Evolutionary conservation across 1,140 invertebrate genomes (phyloP), one percentile per base, ranked within the genome.

Genomic region (Harlomillsia oculata): DNA sequence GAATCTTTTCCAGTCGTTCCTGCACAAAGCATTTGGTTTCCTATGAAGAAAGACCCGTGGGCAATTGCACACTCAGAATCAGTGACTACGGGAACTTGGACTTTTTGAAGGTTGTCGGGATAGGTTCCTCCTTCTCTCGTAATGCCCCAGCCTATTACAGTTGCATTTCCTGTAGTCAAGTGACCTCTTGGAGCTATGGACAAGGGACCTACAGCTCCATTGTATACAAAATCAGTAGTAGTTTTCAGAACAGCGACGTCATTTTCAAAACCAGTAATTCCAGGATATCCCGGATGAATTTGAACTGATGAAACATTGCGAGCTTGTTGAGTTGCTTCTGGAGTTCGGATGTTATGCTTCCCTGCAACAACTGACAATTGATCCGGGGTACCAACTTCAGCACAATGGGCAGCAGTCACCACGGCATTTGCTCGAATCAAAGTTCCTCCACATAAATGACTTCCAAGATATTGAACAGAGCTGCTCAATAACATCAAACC

Each of bases 381-480:
- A n/a, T n/a, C n/a, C n/a, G n/a, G n/a, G n/a, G n/a, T n/a, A n/a
- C n/a, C n/a, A n/a, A n/a, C n/a, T n/a, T n/a, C n/a, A n/a, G n/a
- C n/a, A n/a, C 74, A 75, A 56, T 76, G 74, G 45, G 69, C 71
- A 34, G 73, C 72, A 25, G 67, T 68, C 11, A 75, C 26, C 34
- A 73, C 60, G 62, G 66, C 71, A 18, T 66, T 28, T 18, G 63
- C 62, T 14, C 72, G 72, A 21, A 82, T 74, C n/a, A 83, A 73
- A 2, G 78, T 71, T 3, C 78, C 81, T 8, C 81, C 81, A 62
- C 81, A 82, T 21, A 73, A 69, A 61, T 81, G 80, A 26, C 18
- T 14, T n/a, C 37, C 37, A 37, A 50, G 39, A 26, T 36, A 41
- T 36, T 44, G n/a, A 13, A 46, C 28, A 6, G 16, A 37, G n/a